Conservation (phyloP, 2,888 invertebrate genomes). For the Dicyrtoma fusca region DNA sequence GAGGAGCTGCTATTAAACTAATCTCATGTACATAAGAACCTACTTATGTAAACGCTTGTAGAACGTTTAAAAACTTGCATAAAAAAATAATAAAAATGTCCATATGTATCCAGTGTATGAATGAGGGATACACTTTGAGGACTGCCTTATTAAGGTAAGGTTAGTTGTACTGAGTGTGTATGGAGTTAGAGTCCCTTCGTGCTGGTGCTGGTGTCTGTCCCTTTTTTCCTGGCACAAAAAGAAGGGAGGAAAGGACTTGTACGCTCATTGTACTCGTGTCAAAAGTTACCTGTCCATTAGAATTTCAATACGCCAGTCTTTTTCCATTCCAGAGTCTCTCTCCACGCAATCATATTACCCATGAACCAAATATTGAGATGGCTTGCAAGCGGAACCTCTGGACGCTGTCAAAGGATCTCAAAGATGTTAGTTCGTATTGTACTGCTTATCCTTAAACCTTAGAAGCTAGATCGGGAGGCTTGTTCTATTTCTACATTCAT, state of each 20-base stretch:
- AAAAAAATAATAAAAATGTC: no score
- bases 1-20: no score
- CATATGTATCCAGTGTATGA: no score
- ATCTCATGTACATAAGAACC: no score
- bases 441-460: not conserved
- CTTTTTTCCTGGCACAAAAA: slow-evolving; percentile 6
- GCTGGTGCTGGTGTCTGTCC: slow-evolving; percentile 7
- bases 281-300: slow-evolving; percentile 32
- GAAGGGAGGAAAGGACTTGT: slow-evolving; percentile 27
- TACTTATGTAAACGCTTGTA: no score
- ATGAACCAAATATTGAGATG: slow-evolving; percentile 1
- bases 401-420: not conserved
- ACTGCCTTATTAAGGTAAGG: slow-evolving; percentile 20
- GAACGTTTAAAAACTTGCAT: no score
- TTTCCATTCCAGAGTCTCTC: not conserved
- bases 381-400: not conserved
- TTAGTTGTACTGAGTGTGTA: slow-evolving; percentile 15
- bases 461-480: no score
- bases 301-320: slow-evolving; percentile 22
- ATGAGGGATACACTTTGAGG: no score
- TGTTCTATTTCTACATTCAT: no score
- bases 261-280: slow-evolving; percentile 31
- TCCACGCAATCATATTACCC: slow-evolving; percentile 11
- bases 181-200: not conserved
- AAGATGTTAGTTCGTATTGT: no score